These are phyloP conservation scores for Adelognathus sp. DNA, from an alignment of 2,888 invertebrate species.

Conservation along the genomic window DNA sequence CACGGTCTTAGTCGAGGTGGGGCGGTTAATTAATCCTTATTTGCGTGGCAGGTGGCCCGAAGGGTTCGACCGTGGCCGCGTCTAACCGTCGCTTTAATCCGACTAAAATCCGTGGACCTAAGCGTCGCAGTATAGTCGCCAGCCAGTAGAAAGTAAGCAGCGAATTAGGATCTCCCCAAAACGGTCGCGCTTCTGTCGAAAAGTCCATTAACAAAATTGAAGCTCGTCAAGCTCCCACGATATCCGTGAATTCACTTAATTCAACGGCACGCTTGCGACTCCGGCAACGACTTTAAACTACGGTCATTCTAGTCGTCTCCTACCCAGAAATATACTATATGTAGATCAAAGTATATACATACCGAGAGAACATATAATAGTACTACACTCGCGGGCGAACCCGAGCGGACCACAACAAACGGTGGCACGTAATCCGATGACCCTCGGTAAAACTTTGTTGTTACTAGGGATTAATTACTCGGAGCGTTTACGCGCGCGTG, in stretches of 20 bases:
- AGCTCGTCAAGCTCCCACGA: slow-evolving; percentile 55
- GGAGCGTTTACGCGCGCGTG: slow-evolving; percentile 38
- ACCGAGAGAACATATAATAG: not conserved
- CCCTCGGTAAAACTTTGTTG: slow-evolving; percentile 45
- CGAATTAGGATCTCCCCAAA: slow-evolving; percentile 19
- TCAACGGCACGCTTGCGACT: slow-evolving; percentile 38
- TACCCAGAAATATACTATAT: not conserved
- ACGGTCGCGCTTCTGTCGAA: slow-evolving; percentile 51
- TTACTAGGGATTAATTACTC: slow-evolving; percentile 46
- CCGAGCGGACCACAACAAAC: slow-evolving; percentile 10
- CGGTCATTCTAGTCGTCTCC: slow-evolving; percentile 9
- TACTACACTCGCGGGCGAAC: slow-evolving; percentile 15
- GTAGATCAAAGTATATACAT: not conserved
- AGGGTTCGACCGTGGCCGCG: slow-evolving; percentile 59
- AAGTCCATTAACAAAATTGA: slow-evolving; percentile 72
- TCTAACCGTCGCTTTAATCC: slow-evolving; percentile 64
- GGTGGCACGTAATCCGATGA: slow-evolving; percentile 47
- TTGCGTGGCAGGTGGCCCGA: slow-evolving; percentile 62
- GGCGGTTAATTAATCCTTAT: slow-evolving; percentile 70
- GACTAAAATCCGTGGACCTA: slow-evolving; percentile 56
- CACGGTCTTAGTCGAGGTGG: slow-evolving; percentile 32
- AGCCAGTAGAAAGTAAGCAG: not conserved
- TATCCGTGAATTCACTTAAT: slow-evolving; percentile 54
- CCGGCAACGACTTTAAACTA: slow-evolving; percentile 34
- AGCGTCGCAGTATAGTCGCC: slow-evolving; percentile 15